Evolutionary conservation across 2,797 vertebrate genomes (phyloP).

Genomic region (Gastrophryne carolinensis): DNA sequence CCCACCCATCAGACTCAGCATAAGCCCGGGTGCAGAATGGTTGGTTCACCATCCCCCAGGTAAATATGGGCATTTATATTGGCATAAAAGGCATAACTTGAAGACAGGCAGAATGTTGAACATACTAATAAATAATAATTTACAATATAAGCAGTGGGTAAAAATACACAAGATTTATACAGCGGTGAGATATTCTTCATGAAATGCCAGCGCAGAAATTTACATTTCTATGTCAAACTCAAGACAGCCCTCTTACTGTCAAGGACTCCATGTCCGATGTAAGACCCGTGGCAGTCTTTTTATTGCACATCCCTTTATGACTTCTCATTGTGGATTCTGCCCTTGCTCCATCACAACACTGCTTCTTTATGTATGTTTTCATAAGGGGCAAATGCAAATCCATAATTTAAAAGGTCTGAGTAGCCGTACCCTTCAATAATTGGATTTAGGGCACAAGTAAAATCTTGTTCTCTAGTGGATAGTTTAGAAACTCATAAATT

Average conservation of each 20-base stretch:
- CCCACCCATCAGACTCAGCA: too few relatives aligned
- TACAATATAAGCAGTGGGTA: too few relatives aligned
- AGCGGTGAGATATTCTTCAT: not conserved
- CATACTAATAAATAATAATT: too few relatives aligned
- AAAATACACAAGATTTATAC: not conserved
- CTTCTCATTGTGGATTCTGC: not conserved
- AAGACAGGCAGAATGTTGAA: too few relatives aligned
- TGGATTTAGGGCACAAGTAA: constrained; percentile 10
- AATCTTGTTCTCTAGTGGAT: not conserved
- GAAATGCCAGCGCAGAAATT: too few relatives aligned
- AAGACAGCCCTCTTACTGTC: not conserved
- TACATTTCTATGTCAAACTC: not conserved
- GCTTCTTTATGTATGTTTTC: not conserved
- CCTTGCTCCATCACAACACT: not conserved
- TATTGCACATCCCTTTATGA: not conserved
- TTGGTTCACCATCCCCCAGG: too few relatives aligned
- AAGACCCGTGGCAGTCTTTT: not conserved
- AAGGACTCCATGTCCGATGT: not conserved
- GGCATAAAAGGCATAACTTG: too few relatives aligned
- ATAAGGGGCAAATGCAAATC: constrained; percentile 7
- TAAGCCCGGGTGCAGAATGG: too few relatives aligned
- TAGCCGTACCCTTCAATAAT: constrained; percentile 29
- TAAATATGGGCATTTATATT: too few relatives aligned
- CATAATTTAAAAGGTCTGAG: not conserved
- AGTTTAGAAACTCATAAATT: constrained; percentile 20